Evolutionary conservation across 2,113 vertebrate genomes (phyloP).

Genomic region (Microtus pennsylvanicus): DNA sequence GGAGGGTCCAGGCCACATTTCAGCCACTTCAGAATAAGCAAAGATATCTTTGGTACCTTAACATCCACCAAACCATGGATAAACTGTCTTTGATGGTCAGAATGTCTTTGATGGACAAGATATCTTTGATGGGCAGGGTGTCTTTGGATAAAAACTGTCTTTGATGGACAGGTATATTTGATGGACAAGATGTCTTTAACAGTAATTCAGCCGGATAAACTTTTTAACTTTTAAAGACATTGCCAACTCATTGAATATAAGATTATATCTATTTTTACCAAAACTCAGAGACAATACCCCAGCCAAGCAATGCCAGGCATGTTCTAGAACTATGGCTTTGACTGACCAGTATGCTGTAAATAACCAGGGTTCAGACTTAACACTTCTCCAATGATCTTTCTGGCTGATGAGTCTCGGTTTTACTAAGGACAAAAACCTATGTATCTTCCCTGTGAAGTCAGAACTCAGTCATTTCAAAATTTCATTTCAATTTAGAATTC

Average conservation of each 20-base stretch:
- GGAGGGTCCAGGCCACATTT: no score
- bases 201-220: not conserved
- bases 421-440: not conserved
- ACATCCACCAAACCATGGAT: not conserved
- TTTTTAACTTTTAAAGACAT: not conserved
- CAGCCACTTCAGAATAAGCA: not conserved
- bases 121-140: not conserved
- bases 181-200: not conserved
- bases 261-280: not conserved
- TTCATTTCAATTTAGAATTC: not conserved
- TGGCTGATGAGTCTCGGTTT: not conserved
- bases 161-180: not conserved
- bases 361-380: not conserved
- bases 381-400: not conserved
- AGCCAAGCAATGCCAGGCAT: not conserved
- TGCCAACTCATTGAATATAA: not conserved
- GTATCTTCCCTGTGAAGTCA: not conserved
- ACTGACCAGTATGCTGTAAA: rapidly evolving
- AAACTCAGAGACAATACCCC: not conserved
- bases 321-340: not conserved
- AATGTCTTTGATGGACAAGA: not conserved
- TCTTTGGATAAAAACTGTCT: not conserved
- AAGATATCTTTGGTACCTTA: not conserved
- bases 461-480: not conserved
- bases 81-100: not conserved